These are phyloP conservation scores for Sebastes oblongus DNA, from an alignment of 2,797 vertebrate species.

Conservation along the genomic window DNA sequence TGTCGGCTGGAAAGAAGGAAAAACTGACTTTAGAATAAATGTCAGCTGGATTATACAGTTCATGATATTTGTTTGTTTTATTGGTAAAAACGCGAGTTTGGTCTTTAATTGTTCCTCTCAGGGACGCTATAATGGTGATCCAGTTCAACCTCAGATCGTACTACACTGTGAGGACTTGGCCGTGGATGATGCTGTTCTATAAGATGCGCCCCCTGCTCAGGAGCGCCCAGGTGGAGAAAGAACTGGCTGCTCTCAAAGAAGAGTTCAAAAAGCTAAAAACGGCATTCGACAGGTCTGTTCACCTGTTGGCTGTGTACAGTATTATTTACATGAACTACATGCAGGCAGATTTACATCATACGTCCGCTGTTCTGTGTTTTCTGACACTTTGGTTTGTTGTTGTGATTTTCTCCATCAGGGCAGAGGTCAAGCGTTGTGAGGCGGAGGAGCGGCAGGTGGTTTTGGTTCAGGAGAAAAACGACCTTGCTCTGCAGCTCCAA, in stretches of 20 bases:
- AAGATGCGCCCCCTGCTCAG: constrained; percentile 90
- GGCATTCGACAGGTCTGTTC: constrained; percentile 64
- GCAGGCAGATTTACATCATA: not conserved
- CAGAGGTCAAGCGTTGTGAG: constrained; percentile 88
- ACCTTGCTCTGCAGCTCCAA: constrained; percentile 90
- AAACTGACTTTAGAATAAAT: not conserved
- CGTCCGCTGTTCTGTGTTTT: not conserved
- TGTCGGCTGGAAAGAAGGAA: not conserved
- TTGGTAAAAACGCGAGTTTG: not conserved
- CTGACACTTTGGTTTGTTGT: not conserved
- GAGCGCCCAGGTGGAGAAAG: constrained; percentile 91
- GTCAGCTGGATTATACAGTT: too few species aligned
- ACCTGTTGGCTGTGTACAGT: rapidly evolving
- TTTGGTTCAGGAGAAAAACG: constrained; percentile 88
- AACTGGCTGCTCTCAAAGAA: constrained; percentile 81
- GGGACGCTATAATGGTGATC: constrained; percentile 85
- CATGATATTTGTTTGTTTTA: not conserved
- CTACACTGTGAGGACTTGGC: constrained; percentile 92
- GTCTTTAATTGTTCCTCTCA: constrained; percentile 47
- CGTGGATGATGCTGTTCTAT: constrained; percentile 85
- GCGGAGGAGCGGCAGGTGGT: constrained; percentile 90
- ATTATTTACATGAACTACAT: not conserved
- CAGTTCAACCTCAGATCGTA: constrained; percentile 93
- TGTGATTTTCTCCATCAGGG: constrained; percentile 46
- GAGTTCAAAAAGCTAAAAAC: constrained; percentile 83